A percentile compares a stretch with the other conserved stretches of the same genome.
phyloP scores from a whole-genome alignment of 2,888 invertebrate species.

The Chrysodeixis includens region DNA sequence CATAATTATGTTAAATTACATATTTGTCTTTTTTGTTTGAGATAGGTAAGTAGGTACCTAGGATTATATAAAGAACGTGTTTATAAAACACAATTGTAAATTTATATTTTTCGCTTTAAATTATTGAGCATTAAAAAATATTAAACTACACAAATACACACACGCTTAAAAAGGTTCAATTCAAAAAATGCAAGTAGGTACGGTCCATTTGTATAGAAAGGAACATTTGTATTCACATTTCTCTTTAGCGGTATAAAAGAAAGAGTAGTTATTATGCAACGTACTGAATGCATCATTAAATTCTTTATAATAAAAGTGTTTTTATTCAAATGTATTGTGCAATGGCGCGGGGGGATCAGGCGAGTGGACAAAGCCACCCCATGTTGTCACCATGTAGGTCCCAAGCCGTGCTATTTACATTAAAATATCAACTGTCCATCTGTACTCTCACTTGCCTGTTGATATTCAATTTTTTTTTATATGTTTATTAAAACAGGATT shows the following conservation, averaged over 20 bases:
- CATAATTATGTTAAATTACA: neutral
- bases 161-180: neutral
- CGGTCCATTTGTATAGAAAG: neutral
- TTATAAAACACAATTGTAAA: too few relatives aligned
- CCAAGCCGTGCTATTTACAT: neutral
- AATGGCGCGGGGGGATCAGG: neutral
- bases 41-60: neutral
- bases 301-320: constrained; percentile 8
- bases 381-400: neutral
- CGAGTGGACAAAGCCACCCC: neutral
- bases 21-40: too few relatives aligned
- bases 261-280: constrained; percentile 1
- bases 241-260: neutral
- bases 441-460: neutral
- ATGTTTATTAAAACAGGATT: too few relatives aligned
- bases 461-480: too few relatives aligned
- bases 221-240: neutral
- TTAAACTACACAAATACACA: neutral
- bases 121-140: neutral
- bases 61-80: too few relatives aligned
- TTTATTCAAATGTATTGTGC: constrained; percentile 13
- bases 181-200: neutral
- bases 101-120: too few relatives aligned
- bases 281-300: constrained; percentile 10
- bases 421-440: neutral